A percentile compares a stretch with the other conserved stretches of the same genome.
Conservation (phyloP, 35 echinoderm and acorn worm species). For the Lytechinus pictus region DNA sequence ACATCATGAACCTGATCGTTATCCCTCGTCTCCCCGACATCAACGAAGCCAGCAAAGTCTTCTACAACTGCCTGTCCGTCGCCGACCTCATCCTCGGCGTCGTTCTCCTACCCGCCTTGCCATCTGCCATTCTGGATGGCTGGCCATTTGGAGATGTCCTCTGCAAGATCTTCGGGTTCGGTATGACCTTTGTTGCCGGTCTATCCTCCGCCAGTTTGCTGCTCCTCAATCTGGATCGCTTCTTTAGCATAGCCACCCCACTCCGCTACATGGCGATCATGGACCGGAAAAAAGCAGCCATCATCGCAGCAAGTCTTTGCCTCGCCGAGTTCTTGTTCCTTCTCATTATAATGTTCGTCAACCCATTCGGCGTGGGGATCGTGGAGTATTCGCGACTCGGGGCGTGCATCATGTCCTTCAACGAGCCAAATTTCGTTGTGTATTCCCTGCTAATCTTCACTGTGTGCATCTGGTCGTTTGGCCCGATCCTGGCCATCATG, state of each 20-base stretch:
- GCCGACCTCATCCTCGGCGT: slow-evolving; percentile 26
- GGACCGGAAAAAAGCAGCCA: background rate
- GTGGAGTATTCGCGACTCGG: slow-evolving; percentile 25
- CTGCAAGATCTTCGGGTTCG: slow-evolving; percentile 43
- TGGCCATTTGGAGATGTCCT: slow-evolving; percentile 23
- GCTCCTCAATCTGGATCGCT: slow-evolving; percentile 34
- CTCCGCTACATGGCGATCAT: slow-evolving; percentile 34
- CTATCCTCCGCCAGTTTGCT: slow-evolving; percentile 34
- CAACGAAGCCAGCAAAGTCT: slow-evolving; percentile 35
- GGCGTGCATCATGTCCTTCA: slow-evolving; percentile 38
- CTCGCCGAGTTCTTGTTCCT: background rate
- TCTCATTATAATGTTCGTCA: background rate
- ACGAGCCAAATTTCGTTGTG: background rate
- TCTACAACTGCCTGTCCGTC: slow-evolving; percentile 41
- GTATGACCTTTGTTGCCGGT: slow-evolving; percentile 15
- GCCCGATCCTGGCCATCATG: background rate
- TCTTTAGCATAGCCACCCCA: slow-evolving; percentile 2
- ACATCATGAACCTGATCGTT: slow-evolving; percentile 24
- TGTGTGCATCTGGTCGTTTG: background rate
- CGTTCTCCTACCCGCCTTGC: slow-evolving; percentile 17
- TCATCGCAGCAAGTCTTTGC: background rate
- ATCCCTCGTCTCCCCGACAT: slow-evolving; percentile 38
- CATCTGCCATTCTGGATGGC: background rate
- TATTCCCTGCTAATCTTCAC: background rate
- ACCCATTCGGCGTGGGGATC: slow-evolving; percentile 9